Evolutionary conservation across 2,797 vertebrate genomes (phyloP).

Genomic region (Amazona finschi): DNA sequence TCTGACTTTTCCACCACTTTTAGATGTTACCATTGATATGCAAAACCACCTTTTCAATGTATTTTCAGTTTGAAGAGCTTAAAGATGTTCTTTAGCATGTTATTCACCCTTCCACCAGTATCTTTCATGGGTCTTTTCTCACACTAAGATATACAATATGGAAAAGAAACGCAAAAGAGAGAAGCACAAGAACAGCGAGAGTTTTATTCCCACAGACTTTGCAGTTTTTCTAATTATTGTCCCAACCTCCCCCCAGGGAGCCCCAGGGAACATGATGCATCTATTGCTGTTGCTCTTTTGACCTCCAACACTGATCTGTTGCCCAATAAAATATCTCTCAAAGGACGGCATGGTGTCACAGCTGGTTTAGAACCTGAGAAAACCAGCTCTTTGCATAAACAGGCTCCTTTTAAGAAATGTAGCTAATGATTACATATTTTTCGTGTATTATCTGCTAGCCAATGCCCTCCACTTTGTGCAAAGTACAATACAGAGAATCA

Average conservation of each 20-base stretch:
- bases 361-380: slow-evolving; percentile 9
- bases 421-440: neutral
- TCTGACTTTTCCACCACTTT: neutral
- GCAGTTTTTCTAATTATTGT: neutral
- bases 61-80: neutral
- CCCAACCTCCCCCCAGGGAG: neutral
- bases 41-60: neutral
- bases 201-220: neutral
- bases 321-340: slow-evolving; percentile 30
- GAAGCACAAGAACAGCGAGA: neutral
- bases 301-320: neutral
- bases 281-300: slow-evolving; percentile 27
- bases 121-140: neutral
- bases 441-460: neutral
- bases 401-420: neutral
- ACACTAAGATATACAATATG: neutral
- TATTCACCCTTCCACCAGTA: neutral
- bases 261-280: neutral
- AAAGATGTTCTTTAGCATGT: neutral
- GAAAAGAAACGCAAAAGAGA: neutral
- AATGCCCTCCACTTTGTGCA: neutral
- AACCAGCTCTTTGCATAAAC: slow-evolving; percentile 2
- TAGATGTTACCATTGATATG: neutral
- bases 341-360: neutral
- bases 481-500: neutral